Conservation (phyloP, 2,113 vertebrate genomes). For the Zosterops hypoxanthus region DNA sequence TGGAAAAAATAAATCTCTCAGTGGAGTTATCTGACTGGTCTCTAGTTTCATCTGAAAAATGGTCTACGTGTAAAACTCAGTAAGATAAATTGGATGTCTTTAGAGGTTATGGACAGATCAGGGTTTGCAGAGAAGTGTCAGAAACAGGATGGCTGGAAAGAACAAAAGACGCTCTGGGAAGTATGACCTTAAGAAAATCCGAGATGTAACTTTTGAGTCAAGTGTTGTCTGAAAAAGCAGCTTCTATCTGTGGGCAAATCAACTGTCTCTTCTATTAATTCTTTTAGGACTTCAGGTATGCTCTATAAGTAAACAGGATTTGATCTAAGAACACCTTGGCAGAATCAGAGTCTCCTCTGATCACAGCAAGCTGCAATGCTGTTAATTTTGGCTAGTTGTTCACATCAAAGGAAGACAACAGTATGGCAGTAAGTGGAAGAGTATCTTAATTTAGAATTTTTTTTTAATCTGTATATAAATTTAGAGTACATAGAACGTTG, state of each 20-base stretch:
- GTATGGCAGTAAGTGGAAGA: background rate
- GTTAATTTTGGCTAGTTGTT: background rate
- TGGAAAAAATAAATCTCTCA: background rate
- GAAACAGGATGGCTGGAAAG: background rate
- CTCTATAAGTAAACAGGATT: background rate
- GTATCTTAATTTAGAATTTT: background rate
- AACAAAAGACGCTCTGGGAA: background rate
- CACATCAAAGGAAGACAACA: background rate
- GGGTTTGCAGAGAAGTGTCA: background rate
- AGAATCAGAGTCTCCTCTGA: background rate
- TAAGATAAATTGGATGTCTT: background rate
- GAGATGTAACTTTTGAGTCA: background rate
- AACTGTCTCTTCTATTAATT: background rate
- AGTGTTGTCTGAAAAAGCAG: background rate
- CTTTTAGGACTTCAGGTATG: background rate
- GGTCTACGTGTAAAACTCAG: background rate
- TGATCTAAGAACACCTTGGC: background rate
- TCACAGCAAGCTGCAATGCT: background rate
- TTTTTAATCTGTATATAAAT: background rate
- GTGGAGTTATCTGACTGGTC: background rate
- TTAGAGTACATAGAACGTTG: background rate
- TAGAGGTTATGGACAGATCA: background rate
- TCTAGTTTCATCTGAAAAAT: background rate
- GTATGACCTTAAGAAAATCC: background rate
- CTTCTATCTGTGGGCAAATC: background rate